Conservation (phyloP, 2,797 vertebrate genomes). For the Coregonus suidteri region DNA sequence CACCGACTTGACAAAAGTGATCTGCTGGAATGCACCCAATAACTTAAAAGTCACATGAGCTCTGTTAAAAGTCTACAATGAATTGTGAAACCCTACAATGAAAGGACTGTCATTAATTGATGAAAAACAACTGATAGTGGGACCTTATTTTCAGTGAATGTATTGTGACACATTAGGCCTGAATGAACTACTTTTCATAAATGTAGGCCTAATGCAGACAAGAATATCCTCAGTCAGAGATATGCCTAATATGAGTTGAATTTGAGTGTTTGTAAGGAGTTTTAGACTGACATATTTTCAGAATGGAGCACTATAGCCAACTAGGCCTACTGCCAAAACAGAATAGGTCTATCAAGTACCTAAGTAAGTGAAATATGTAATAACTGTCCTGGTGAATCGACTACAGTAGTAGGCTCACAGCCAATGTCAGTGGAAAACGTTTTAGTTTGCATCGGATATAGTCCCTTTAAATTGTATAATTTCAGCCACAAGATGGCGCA, state of each 20-base stretch:
- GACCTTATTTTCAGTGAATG: not conserved
- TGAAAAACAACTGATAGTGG: not conserved
- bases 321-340: not conserved
- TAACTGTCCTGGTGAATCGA: not conserved
- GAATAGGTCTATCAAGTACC: not conserved
- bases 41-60: too few relatives aligned
- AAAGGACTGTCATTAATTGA: too few relatives aligned
- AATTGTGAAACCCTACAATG: too few relatives aligned
- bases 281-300: too few relatives aligned
- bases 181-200: not conserved
- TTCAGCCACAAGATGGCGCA: conserved; percentile 65
- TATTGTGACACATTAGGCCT: not conserved
- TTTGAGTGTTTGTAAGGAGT: too few relatives aligned
- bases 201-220: not conserved
- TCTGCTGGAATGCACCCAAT: too few relatives aligned
- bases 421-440: not conserved
- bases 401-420: not conserved
- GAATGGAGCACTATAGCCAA: not conserved
- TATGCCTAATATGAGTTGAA: too few relatives aligned
- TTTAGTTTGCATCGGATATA: not conserved
- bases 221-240: too few relatives aligned
- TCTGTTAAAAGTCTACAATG: too few relatives aligned
- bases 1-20: too few relatives aligned
- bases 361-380: not conserved
- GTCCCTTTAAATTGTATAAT: not conserved